Percentiles rank a stretch among this genome's conserved stretches.
Conservation (phyloP, 2,797 vertebrate genomes). For the Myiotriccus ornatus region DNA sequence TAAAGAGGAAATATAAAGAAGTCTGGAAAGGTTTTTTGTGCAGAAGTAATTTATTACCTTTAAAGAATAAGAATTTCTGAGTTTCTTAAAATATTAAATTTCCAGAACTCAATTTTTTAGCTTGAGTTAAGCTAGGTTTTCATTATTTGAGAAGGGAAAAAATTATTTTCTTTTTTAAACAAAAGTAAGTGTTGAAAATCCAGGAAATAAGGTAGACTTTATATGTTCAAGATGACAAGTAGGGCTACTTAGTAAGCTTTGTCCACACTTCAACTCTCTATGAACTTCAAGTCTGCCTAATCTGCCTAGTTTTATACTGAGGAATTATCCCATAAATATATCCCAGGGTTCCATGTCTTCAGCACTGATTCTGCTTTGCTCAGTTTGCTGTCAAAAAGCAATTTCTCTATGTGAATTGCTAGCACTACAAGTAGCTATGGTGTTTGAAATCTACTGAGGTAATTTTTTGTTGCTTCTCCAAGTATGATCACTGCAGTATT, state of each 20-base stretch:
- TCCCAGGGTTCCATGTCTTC: neutral
- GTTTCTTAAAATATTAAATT: constrained; percentile 1
- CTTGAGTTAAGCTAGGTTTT: neutral
- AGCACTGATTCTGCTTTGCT: neutral
- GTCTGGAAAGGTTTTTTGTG: neutral
- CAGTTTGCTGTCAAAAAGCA: neutral
- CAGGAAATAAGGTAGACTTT: neutral
- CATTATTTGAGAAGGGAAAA: neutral
- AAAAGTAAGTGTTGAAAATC: neutral
- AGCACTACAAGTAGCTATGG: neutral
- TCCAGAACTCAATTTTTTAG: neutral
- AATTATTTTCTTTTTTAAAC: neutral
- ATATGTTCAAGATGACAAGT: neutral
- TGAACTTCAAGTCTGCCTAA: neutral
- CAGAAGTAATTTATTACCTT: neutral
- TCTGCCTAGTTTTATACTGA: neutral
- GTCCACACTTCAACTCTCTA: neutral
- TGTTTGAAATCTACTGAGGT: neutral
- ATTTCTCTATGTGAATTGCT: neutral
- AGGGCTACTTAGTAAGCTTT: neutral
- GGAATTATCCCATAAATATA: neutral
- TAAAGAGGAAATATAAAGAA: neutral
- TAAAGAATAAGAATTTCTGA: neutral
- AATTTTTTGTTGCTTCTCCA: neutral
- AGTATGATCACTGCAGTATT: neutral